Evolutionary conservation across 2,888 invertebrate genomes (phyloP).

Genomic region (Orthosia gothica): DNA sequence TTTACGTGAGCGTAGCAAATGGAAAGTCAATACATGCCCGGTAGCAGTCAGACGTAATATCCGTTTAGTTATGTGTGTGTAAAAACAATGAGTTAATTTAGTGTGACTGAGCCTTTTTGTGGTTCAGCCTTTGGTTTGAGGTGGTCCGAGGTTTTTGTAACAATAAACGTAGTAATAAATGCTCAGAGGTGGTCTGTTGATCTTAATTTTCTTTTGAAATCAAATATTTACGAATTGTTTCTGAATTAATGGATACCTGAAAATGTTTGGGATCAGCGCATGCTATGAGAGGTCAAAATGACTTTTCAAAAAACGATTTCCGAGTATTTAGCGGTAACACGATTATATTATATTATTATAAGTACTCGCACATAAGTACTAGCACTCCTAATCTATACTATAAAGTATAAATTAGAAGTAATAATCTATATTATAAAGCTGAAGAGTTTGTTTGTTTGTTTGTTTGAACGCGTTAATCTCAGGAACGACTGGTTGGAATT

Average conservation of each 20-base stretch:
- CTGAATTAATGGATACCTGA: not conserved
- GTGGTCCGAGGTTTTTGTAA: slow-evolving; percentile 15
- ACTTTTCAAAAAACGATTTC: not conserved
- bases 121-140: not conserved
- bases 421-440: too few species aligned
- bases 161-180: slow-evolving; percentile 9
- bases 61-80: slow-evolving; percentile 33
- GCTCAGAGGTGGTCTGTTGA: not conserved
- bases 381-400: too few species aligned
- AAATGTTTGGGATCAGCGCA: not conserved
- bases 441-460: too few species aligned
- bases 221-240: not conserved
- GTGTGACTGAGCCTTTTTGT: slow-evolving; percentile 12
- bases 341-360: too few species aligned
- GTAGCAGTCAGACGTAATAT: slow-evolving; percentile 42
- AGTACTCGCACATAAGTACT: too few species aligned
- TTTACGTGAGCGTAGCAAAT: slow-evolving; percentile 36
- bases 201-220: not conserved
- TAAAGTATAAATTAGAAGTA: too few species aligned
- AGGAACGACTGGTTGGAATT: too few species aligned
- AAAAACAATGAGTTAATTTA: slow-evolving; percentile 47
- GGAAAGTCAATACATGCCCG: slow-evolving; percentile 40
- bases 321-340: too few species aligned
- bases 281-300: not conserved
- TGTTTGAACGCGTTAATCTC: too few species aligned